These are phyloP conservation scores for Frankliniella fusca DNA, from an alignment of 2,888 invertebrate species.

Conservation along the genomic window DNA sequence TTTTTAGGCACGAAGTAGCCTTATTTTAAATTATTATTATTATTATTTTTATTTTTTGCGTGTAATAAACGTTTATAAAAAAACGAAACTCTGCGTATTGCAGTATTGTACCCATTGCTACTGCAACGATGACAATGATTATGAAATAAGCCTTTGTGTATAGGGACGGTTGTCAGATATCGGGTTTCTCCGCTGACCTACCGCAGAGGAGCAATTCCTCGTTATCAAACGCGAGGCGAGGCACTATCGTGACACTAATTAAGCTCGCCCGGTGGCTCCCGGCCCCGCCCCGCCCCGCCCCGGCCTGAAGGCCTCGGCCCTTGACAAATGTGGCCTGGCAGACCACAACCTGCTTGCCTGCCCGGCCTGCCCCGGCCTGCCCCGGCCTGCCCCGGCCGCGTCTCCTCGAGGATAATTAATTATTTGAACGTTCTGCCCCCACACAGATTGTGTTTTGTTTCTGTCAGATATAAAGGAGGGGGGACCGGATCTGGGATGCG, in stretches of 20 bases:
- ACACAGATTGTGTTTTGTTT: neutral
- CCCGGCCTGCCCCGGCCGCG: too few relatives aligned
- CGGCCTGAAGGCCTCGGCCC: neutral
- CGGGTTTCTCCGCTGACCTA: neutral
- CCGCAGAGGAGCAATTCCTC: slow-evolving; percentile 5
- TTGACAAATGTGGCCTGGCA: neutral
- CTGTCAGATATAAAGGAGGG: too few relatives aligned
- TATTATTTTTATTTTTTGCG: too few relatives aligned
- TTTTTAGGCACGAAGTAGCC: too few relatives aligned
- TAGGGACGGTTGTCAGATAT: too few relatives aligned
- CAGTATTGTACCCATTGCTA: neutral
- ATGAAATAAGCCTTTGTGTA: neutral
- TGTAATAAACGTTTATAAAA: too few relatives aligned
- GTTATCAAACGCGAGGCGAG: neutral
- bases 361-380: too few relatives aligned
- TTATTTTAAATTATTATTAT: too few relatives aligned
- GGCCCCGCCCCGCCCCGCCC: neutral
- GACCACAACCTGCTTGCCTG: neutral
- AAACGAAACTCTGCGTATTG: too few relatives aligned
- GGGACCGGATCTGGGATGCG: too few relatives aligned
- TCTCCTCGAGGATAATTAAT: neutral
- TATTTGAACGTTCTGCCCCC: neutral
- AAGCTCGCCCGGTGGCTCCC: neutral
- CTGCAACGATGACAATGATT: neutral
- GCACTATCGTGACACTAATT: slow-evolving; percentile 8